A percentile compares a stretch with the other conserved stretches of the same genome.
Conservation (phyloP, 2,113 vertebrate genomes). For the Tyto alba region DNA sequence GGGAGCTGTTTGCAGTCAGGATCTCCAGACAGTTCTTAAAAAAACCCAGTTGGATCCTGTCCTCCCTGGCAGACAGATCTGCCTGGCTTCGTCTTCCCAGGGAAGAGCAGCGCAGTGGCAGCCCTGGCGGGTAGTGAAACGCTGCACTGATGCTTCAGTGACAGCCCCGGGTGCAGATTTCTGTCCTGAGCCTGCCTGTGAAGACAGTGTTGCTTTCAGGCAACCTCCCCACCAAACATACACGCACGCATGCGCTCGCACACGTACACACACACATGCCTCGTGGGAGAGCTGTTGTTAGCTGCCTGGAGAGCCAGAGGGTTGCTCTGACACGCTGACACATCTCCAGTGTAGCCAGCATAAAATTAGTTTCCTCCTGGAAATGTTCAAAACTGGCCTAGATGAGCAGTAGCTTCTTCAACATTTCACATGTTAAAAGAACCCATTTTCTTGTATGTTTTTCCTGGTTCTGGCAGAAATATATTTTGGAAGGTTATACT, state of each 20-base stretch:
- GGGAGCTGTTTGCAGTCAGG: not conserved
- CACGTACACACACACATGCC: accelerated
- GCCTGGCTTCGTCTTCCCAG: not conserved
- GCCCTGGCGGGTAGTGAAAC: not conserved
- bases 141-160: not conserved
- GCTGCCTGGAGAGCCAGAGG: not conserved
- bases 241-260: accelerated
- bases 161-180: not conserved
- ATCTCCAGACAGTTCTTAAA: not conserved
- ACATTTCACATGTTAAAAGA: not conserved
- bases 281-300: not conserved
- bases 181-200: not conserved
- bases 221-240: not conserved
- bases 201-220: not conserved
- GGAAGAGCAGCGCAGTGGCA: no score
- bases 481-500: not conserved
- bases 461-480: not conserved
- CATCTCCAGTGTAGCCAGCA: not conserved
- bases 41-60: not conserved
- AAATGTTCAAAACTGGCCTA: not conserved
- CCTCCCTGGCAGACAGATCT: not conserved
- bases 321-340: not conserved
- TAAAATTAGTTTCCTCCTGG: not conserved
- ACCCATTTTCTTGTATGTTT: not conserved
- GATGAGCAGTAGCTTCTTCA: not conserved